Base-by-base conservation (phyloP, 2,888 invertebrate species). In the Eristalis tenax region DNA sequence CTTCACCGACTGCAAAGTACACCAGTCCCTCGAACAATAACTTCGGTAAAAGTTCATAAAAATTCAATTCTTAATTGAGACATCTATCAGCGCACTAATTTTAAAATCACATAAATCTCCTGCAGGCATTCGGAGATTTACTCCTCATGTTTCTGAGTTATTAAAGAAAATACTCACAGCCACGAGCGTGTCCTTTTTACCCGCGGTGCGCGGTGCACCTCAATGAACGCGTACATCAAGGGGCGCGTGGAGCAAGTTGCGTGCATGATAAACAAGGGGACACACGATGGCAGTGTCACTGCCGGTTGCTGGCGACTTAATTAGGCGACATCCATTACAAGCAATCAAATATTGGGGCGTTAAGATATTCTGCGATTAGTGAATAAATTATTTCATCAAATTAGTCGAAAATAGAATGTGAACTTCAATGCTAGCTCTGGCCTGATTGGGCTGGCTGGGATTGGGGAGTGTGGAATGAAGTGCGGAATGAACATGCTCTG, bases 31-130 rank as follows among this genome's bases (percentile, higher is more conserved):
- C 59, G 56, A 82, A 85, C 77, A 85, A 77, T 82, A 85, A 73
- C 82, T 82, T 28, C 50, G 26, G 77, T 64, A 35, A 75, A 81
- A 76, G 63, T 71, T 73, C 76, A 85, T 85, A 76, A 82, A 85
- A 28, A 69, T 57, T 64, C 68, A 69, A 63, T 77, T 13, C 64
- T 82, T 85, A 85, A 85, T 85, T 82, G 77, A 85, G 77, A 50
- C 85, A 82, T 85, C 82, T 68, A 82, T 82, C 85, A 85, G 64
- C 64, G 64, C 43, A 82, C 85, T 82, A 76, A 85, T 85, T 82
- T 85, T 70, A 50, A 74, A 77, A 77, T 68, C 64, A 18, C 68
- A 82, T 85, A 85, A 85, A 82, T 85, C 73, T 82, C 38, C 59
- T 59, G 76, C 64, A n/a, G 11, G 68, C 63, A 18, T 18, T 65